phyloP scores from a whole-genome alignment of 2,888 invertebrate species.

The Mongoloraphidia duomilia region DNA sequence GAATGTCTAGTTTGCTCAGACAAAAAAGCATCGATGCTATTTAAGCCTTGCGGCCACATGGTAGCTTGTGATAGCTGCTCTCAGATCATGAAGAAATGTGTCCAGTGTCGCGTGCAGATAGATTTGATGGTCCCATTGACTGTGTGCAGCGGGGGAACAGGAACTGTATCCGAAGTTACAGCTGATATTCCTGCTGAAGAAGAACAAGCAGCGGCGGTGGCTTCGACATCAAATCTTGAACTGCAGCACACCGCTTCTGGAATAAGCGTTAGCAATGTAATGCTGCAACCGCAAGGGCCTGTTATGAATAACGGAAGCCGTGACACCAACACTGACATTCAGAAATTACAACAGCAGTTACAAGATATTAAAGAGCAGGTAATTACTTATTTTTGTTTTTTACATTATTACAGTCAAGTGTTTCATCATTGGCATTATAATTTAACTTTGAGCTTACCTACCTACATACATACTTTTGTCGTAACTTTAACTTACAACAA shows the following conservation, averaged over 20 bases:
- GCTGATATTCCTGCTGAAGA: conserved; percentile 33
- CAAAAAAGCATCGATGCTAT: conserved; percentile 80
- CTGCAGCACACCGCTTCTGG: conserved; percentile 22
- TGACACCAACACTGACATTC: conserved; percentile 65
- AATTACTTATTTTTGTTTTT: conserved; percentile 10
- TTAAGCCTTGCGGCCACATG: conserved; percentile 93
- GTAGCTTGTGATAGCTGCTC: conserved; percentile 84
- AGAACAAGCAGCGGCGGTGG: conserved; percentile 7
- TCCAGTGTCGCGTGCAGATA: conserved; percentile 82
- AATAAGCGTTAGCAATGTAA: background rate
- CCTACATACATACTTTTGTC: too few species aligned
- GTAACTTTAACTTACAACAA: too few species aligned
- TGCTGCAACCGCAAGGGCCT: conserved; percentile 26
- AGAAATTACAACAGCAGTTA: conserved; percentile 83
- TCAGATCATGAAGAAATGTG: conserved; percentile 93
- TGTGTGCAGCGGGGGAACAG: conserved; percentile 28
- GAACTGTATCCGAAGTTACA: conserved; percentile 35
- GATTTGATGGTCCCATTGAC: conserved; percentile 46
- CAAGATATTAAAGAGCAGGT: conserved; percentile 97
- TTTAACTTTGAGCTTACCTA: too few species aligned
- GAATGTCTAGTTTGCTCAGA: conserved; percentile 95
- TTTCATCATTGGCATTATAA: too few species aligned
- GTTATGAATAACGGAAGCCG: conserved; percentile 53
- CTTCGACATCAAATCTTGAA: conserved; percentile 4
- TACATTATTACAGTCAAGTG: too few species aligned